A percentile compares a stretch with the other conserved stretches of the same genome.
These are phyloP conservation scores for Manacus vitellinus DNA, from an alignment of 2,113 vertebrate species.

Conservation along the genomic window DNA sequence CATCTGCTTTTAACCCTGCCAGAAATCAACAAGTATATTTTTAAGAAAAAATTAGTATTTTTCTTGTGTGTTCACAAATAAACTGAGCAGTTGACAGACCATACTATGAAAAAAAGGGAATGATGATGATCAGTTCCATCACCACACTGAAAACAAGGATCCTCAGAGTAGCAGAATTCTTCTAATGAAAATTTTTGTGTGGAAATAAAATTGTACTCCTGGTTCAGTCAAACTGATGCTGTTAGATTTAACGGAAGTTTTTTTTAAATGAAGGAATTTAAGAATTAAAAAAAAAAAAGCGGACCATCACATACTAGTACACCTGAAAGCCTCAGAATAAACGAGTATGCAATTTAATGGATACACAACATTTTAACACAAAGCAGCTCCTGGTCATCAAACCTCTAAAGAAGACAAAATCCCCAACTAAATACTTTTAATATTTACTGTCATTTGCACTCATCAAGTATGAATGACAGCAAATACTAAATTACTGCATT, in stretches of 20 bases:
- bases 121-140: not conserved
- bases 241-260: not conserved
- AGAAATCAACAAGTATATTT: not conserved
- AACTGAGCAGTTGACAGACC: not conserved
- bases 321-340: not conserved
- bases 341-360: not conserved
- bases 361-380: not conserved
- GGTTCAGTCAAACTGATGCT: not conserved
- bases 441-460: not conserved
- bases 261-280: not conserved
- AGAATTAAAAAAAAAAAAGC: not conserved
- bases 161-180: not conserved
- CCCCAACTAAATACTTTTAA: not conserved
- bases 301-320: not conserved
- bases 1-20: not conserved
- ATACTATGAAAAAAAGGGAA: not conserved
- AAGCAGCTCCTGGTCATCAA: not conserved
- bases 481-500: not conserved
- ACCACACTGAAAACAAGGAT: not conserved
- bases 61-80: not conserved
- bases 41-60: not conserved
- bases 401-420: not conserved
- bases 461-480: not conserved
- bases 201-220: not conserved
- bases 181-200: not conserved